A percentile compares a stretch with the other conserved stretches of the same genome.
These are phyloP conservation scores for Aphelocoma californica DNA, from an alignment of 2,797 vertebrate genomes.

Conservation along the genomic window DNA sequence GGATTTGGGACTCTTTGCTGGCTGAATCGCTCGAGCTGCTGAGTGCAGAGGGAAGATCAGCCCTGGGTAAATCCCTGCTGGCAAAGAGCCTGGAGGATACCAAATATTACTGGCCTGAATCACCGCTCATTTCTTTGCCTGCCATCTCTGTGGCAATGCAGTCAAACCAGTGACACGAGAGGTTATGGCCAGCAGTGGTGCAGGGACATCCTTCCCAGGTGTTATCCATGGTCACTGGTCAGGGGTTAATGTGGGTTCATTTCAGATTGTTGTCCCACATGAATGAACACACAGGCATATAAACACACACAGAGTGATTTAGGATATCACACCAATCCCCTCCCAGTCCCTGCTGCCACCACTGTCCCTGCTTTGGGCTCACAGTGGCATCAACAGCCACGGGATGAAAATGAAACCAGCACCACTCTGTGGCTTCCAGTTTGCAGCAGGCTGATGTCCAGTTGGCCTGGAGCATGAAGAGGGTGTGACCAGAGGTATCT, in stretches of 20 bases:
- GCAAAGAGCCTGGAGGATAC: not conserved
- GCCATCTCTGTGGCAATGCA: not conserved
- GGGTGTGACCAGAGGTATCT: not conserved
- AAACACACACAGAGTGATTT: not conserved
- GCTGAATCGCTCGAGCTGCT: rapidly evolving
- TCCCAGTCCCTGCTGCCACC: not conserved
- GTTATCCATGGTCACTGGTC: not conserved
- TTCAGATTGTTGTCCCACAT: not conserved
- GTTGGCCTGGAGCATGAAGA: not conserved
- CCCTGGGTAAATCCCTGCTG: not conserved
- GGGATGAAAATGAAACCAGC: not conserved
- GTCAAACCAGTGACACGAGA: rapidly evolving
- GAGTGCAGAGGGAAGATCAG: not conserved
- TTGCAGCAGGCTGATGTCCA: not conserved
- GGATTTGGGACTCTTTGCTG: not conserved
- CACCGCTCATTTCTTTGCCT: not conserved
- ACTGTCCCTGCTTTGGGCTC: not conserved
- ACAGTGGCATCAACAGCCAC: rapidly evolving
- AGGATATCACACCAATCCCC: not conserved
- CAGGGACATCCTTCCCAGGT: not conserved
- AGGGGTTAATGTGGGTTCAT: not conserved
- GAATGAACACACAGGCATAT: not conserved
- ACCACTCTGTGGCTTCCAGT: not conserved
- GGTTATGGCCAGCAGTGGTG: not conserved
- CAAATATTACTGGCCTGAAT: not conserved